Base-by-base conservation (phyloP, 92 coral and sea anemone genomes). In the Porites rus region DNA sequence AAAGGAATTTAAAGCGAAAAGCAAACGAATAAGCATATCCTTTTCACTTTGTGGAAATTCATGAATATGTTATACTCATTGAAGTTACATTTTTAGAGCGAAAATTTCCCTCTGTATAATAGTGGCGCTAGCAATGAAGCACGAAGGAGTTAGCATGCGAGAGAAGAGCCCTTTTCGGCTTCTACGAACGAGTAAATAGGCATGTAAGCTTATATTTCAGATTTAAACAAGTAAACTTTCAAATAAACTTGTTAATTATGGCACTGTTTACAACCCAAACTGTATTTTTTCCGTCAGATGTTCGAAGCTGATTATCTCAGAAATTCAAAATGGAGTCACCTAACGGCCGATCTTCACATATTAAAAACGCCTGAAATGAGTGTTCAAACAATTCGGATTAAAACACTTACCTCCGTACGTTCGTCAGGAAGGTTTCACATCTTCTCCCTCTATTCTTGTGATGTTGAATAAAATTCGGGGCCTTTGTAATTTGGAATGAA, bases 1-100 rank as follows among this genome's bases (percentile, higher is more conserved):
- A 72, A 7, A 25, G 69, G 13, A 88, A 73, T 81, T 80, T 80
- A 73, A 81, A 88, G 54, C 65, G 76, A 22, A 88, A 81, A 62
- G 81, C 86, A 13, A 59, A 58, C 4, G 69, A 76, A 76, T 76
- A 28, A 76, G 59, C 2, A 6, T 54, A 14, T 67, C 25, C 13
- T 68, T 10, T 68, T 25, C 72, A 8, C 11, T 16, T 58, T 10
- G 13, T 10, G 16, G 10, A 10, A 10, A 58, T 16, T 58, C 6
- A 58, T 10, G 16, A 58, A 58, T 10, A 58, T 10, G 10, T 7
- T 2, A 16, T 58, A 58, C 16, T 10, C 11, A 58, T 17, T 58
- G 16, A 58, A 16, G 13, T 58, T 58, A 58, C 62, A 10, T 16
- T 10, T 16, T 16, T 10, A 16, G 16, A 9, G 31, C 31, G 31